Conservation (phyloP, 2,797 vertebrate species). For the Pseudocheirus occidentalis region DNA sequence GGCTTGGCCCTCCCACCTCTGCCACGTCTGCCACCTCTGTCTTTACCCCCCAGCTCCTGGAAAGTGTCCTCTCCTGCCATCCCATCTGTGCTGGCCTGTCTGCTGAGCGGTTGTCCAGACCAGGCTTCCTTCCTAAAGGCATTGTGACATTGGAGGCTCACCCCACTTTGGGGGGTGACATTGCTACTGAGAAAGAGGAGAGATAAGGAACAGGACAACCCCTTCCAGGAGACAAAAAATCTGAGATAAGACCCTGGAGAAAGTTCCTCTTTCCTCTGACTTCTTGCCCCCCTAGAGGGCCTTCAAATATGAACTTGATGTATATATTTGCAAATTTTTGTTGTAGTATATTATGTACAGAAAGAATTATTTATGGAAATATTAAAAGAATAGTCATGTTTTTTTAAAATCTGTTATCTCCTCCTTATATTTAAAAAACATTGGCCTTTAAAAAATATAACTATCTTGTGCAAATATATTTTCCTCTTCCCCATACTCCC, state of each 20-base stretch:
- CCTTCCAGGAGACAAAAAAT: background rate
- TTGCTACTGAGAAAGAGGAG: background rate
- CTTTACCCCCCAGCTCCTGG: slow-evolving; percentile 29
- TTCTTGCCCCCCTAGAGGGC: background rate
- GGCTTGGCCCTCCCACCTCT: slow-evolving; percentile 64
- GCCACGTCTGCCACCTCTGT: slow-evolving; percentile 63
- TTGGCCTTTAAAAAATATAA: too few species aligned
- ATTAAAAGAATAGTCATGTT: background rate
- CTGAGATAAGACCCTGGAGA: background rate
- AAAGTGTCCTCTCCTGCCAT: slow-evolving; percentile 35
- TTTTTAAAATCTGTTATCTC: background rate
- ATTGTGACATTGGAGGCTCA: slow-evolving; percentile 4
- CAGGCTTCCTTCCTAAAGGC: slow-evolving; percentile 60
- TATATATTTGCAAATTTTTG: background rate
- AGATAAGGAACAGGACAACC: background rate
- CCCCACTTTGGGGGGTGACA: too few species aligned
- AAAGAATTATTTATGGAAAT: background rate
- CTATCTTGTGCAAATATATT: too few species aligned
- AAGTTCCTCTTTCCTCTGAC: background rate
- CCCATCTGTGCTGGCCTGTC: slow-evolving; percentile 70
- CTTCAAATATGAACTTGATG: background rate
- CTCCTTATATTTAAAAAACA: too few species aligned
- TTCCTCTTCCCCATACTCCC: too few species aligned
- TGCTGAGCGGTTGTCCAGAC: slow-evolving; percentile 71
- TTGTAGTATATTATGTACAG: background rate